A percentile compares a stretch with the other conserved stretches of the same genome.
Conservation (phyloP, 2,888 invertebrate species). For the Pachydiplax longipennis region DNA sequence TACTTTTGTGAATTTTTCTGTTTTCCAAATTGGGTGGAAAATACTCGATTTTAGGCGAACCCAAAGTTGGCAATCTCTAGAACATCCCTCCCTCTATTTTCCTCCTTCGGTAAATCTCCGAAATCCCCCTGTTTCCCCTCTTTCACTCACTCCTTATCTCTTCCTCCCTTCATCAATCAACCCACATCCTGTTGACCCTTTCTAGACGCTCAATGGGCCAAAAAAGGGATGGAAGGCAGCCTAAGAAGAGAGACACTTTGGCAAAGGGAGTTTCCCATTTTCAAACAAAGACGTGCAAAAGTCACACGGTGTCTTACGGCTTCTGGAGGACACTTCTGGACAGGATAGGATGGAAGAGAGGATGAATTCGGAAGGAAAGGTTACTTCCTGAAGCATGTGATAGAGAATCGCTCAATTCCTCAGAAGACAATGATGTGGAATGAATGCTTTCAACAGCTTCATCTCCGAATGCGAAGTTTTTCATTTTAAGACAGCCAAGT, state of each 20-base stretch:
- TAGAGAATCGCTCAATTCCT: too few relatives aligned
- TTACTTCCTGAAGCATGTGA: too few relatives aligned
- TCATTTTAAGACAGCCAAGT: too few relatives aligned
- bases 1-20: neutral
- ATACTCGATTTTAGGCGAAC: neutral
- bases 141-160: constrained; percentile 5
- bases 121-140: neutral
- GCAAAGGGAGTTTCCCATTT: neutral
- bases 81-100: neutral
- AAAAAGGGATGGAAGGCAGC: neutral
- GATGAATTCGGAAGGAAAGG: neutral
- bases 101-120: neutral
- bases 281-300: neutral
- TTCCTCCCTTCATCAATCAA: constrained; percentile 24
- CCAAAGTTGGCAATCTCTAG: too few relatives aligned
- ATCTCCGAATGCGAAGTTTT: too few relatives aligned
- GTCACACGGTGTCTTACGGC: neutral
- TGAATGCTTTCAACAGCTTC: too few relatives aligned
- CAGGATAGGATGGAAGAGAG: neutral
- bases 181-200: constrained; percentile 43
- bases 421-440: too few relatives aligned
- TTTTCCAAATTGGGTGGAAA: too few relatives aligned
- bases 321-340: neutral
- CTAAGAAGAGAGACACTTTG: neutral
- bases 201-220: constrained; percentile 20